Conservation (phyloP, 2,113 vertebrate species). For the Hoplias malabaricus region DNA sequence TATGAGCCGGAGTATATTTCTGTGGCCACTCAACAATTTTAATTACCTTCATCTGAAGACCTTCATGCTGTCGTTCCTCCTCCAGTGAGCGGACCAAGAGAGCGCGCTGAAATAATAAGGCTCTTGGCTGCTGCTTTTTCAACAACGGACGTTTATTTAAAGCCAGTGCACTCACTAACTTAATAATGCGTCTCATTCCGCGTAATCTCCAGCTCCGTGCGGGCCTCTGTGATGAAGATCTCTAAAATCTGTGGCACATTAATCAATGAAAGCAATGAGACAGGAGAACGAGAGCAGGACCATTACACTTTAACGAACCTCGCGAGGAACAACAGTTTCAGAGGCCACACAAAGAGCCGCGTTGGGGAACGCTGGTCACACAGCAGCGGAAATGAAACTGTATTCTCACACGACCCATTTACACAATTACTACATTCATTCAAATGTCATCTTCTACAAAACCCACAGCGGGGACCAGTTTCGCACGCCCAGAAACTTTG, state of each 20-base stretch:
- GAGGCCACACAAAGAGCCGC: neutral
- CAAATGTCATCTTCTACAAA: slow-evolving; percentile 11
- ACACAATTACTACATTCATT: slow-evolving; percentile 9
- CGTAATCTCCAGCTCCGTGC: neutral
- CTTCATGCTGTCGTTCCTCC: neutral
- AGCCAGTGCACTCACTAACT: neutral
- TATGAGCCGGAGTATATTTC: slow-evolving; percentile 5
- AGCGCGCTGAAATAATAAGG: neutral
- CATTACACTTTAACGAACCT: slow-evolving; percentile 21
- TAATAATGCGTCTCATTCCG: neutral
- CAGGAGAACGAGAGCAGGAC: neutral
- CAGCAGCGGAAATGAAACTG: neutral
- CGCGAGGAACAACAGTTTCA: neutral
- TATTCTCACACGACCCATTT: slow-evolving; percentile 5
- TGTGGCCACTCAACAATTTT: slow-evolving; percentile 18
- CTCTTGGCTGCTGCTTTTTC: neutral
- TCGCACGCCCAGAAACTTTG: neutral
- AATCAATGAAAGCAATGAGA: slow-evolving; percentile 11
- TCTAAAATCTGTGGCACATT: neutral
- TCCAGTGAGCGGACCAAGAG: neutral
- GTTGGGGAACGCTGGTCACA: neutral
- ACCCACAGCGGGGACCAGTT: neutral
- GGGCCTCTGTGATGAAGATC: neutral
- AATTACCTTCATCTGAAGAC: slow-evolving; percentile 24
- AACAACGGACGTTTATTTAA: neutral